Evolutionary conservation across 1,140 invertebrate species (phyloP), one percentile per base, ranked within the genome.

Genomic region (Pseudomyrmex sp.): DNA sequence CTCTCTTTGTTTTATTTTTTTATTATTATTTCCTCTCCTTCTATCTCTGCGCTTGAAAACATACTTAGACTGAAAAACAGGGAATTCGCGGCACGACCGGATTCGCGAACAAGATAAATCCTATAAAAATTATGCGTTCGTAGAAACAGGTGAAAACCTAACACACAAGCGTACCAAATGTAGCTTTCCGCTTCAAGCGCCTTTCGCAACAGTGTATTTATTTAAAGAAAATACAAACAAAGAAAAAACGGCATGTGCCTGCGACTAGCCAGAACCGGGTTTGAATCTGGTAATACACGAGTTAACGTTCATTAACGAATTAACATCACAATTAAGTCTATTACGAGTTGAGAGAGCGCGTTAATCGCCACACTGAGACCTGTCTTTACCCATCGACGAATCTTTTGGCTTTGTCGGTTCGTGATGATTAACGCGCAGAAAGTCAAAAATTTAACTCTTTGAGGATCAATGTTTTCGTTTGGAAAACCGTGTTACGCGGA

Each of bases 301-400:
- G 79, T 74, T 54, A 82, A 82, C 79, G 79, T 82, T 73, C 79
- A 75, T 82, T 75, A 82, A 82, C 59, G 70, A 65, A 82, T 75
- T 82, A 82, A 75, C 79, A 82, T 82, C 79, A 82, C 79, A 82
- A 82, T 75, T 48, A 82, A 73, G 44, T 35, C 66, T 72, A 72
- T 59, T 80, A 70, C 54, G 35, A 26, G 46, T 63, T 26, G 23
- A 70, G 2, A 23, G 23, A 26, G 15, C 65, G 66, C 54, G 66
- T 72, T 23, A 70, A 72, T 26, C 66, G 9, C n/a, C 76, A 80
- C 74, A 26, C 12, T 1, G 48, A 52, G 1, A 9, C 35, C 2
- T 2, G 52, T 9, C 13, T 20, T 52, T 61, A 26, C 15, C 58
- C 48, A 59, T 13, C n/a, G 12, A 35, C 52, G 8, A 62, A 48